Conservation (phyloP, 2,113 vertebrate species). For the Pluvianellus socialis region DNA sequence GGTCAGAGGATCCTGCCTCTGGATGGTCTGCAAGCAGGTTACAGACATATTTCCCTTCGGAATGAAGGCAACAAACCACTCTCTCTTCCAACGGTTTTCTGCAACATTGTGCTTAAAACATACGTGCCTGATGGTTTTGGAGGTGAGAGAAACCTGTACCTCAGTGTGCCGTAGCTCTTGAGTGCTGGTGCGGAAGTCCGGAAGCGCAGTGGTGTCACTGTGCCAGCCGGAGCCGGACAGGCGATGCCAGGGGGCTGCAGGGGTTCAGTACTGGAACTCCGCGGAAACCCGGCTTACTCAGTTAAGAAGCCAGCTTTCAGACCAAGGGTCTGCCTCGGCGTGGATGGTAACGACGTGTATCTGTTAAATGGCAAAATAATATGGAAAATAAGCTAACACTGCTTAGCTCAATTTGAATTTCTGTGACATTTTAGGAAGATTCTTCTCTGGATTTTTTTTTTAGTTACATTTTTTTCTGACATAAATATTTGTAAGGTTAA, state of each 20-base stretch:
- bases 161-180: neutral
- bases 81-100: slow-evolving; percentile 95
- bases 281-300: neutral
- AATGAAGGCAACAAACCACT: slow-evolving; percentile 98
- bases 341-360: neutral
- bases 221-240: neutral
- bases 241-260: neutral
- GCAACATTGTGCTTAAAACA: slow-evolving; percentile 98
- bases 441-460: neutral
- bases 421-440: neutral
- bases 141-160: slow-evolving; percentile 76
- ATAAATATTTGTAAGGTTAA: neutral
- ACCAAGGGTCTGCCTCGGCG: neutral
- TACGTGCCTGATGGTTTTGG: slow-evolving; percentile 98
- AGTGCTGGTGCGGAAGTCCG: neutral
- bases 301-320: neutral
- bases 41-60: slow-evolving; percentile 95
- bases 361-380: neutral
- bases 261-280: neutral
- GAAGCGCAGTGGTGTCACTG: neutral
- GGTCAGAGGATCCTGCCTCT: slow-evolving; percentile 95
- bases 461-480: neutral
- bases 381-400: neutral
- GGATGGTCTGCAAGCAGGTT: slow-evolving; percentile 96
- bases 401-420: neutral